phyloP scores from a whole-genome alignment of 2,888 invertebrate genomes.

The Andricus curvator region DNA sequence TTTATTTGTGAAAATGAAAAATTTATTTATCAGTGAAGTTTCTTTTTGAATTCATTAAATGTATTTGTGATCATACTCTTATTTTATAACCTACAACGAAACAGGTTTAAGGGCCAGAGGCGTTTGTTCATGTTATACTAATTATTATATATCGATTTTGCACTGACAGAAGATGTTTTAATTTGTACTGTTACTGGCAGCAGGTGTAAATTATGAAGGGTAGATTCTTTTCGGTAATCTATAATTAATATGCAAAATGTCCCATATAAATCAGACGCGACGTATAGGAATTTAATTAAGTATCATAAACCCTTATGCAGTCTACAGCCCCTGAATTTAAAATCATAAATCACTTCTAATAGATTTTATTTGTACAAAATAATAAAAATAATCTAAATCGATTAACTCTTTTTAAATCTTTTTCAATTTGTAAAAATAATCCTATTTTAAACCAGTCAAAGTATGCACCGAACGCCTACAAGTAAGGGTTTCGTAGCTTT shows the following conservation, averaged over 20 bases:
- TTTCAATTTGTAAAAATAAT: not conserved
- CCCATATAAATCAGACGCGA: constrained; percentile 12
- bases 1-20: no score
- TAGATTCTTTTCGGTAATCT: constrained; percentile 5
- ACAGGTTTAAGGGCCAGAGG: constrained; percentile 29
- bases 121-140: constrained; percentile 28
- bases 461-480: no score
- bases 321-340: not conserved
- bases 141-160: constrained; percentile 37
- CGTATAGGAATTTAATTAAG: constrained; percentile 17
- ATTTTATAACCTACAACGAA: constrained; percentile 1
- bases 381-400: not conserved
- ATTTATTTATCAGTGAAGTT: no score
- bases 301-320: constrained; percentile 9
- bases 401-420: not conserved
- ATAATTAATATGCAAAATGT: constrained; percentile 26
- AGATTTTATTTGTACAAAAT: not conserved
- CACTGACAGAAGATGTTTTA: constrained; percentile 35
- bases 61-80: constrained; percentile 4
- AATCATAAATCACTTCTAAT: not conserved
- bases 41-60: not conserved
- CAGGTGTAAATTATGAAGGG: constrained; percentile 29
- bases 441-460: no score
- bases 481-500: no score
- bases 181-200: constrained; percentile 26